A percentile compares a stretch with the other conserved stretches of the same genome.
phyloP scores from a whole-genome alignment of 2,888 invertebrate genomes.

The Eucriotettix oculatus region DNA sequence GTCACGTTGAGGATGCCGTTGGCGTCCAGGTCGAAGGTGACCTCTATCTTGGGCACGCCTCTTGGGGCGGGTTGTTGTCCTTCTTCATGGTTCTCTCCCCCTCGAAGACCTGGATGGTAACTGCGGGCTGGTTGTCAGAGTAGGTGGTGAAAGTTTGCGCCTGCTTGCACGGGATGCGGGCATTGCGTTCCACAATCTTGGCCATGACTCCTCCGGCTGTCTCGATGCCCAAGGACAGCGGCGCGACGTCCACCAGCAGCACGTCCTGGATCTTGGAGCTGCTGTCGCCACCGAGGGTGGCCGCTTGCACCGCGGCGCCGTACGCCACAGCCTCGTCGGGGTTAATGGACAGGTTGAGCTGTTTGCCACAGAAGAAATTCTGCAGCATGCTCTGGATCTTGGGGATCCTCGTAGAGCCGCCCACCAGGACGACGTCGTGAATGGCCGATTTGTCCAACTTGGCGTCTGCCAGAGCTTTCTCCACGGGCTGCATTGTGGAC shows the following conservation, averaged over 20 bases:
- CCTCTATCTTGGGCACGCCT: no score
- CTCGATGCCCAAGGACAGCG: slow-evolving; percentile 30
- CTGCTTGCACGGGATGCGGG: slow-evolving; percentile 59
- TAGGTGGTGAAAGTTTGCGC: slow-evolving; percentile 62
- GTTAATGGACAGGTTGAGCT: no score
- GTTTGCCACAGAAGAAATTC: slow-evolving; percentile 36
- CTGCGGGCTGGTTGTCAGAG: slow-evolving; percentile 64
- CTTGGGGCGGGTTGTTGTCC: no score
- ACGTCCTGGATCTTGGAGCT: slow-evolving; percentile 29
- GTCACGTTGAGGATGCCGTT: no score
- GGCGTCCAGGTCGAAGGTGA: no score
- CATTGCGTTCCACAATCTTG: slow-evolving; percentile 66
- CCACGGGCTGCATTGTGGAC: no score
- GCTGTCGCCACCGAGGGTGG: slow-evolving; percentile 44
- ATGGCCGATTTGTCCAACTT: no score
- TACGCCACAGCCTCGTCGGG: slow-evolving; percentile 29
- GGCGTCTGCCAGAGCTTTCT: no score
- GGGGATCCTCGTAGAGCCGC: slow-evolving; percentile 27
- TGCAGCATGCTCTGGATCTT: slow-evolving; percentile 23
- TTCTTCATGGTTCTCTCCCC: no score
- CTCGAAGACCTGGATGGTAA: no score
- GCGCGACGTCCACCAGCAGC: slow-evolving; percentile 39
- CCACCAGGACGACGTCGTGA: slow-evolving; percentile 32
- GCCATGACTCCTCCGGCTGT: slow-evolving; percentile 26
- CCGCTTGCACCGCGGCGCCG: slow-evolving; percentile 22